Conservation (phyloP, 2,888 invertebrate species). For the Lepeophtheirus nordmannii region DNA sequence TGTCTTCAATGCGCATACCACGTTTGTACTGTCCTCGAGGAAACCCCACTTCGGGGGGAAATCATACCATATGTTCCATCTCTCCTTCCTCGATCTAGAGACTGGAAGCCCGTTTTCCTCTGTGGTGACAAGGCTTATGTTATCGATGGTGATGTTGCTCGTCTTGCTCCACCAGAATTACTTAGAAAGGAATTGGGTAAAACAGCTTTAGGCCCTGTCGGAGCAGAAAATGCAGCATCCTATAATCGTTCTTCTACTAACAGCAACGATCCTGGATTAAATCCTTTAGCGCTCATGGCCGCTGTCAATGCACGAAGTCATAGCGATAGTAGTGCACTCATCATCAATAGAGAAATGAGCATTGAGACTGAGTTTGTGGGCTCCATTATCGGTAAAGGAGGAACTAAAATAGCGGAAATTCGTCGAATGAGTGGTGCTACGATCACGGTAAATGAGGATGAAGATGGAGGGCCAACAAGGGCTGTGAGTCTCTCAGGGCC, state of each 20-base stretch:
- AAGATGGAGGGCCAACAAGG: background rate
- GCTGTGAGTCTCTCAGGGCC: constrained; percentile 4
- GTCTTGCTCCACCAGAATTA: constrained; percentile 20
- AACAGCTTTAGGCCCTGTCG: too few relatives aligned
- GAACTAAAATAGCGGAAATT: constrained; percentile 18
- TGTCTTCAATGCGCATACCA: constrained; percentile 22
- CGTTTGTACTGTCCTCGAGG: constrained; percentile 16
- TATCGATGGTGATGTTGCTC: constrained; percentile 17
- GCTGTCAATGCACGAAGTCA: constrained; percentile 5
- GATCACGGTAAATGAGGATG: background rate
- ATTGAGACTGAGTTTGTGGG: background rate
- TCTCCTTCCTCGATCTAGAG: background rate
- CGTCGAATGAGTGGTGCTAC: constrained; percentile 19
- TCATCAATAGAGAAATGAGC: constrained; percentile 11
- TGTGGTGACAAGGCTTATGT: constrained; percentile 16
- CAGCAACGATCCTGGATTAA: background rate
- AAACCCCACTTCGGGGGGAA: constrained; percentile 16
- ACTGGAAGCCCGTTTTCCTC: constrained; percentile 18
- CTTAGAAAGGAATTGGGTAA: background rate
- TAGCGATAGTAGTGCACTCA: background rate
- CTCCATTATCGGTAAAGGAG: constrained; percentile 3
- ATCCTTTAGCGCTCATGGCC: constrained; percentile 12
- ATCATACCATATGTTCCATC: constrained; percentile 19
- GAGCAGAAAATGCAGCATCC: background rate
- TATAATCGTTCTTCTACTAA: background rate